Conservation (phyloP, 2,888 invertebrate genomes). For the Hesperia comma region DNA sequence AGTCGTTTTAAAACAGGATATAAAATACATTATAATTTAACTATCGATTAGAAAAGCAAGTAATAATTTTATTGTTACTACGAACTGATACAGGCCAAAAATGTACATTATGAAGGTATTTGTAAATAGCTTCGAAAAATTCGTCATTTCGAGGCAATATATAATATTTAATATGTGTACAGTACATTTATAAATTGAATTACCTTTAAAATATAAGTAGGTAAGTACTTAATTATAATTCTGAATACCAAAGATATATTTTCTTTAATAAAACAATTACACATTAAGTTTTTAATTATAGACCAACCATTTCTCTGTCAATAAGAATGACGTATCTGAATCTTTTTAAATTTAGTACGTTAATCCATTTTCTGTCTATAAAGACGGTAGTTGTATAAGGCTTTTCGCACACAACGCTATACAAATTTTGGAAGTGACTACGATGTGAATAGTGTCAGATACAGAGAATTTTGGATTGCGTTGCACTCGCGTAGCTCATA, state of each 20-base stretch:
- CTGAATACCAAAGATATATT: conserved; percentile 3
- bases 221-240: background rate
- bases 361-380: too few relatives aligned
- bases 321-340: background rate
- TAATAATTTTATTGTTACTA: conserved; percentile 19
- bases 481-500: too few relatives aligned
- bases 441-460: too few relatives aligned
- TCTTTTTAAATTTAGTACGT: background rate
- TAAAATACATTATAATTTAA: background rate
- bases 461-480: too few relatives aligned
- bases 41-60: background rate
- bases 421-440: too few relatives aligned
- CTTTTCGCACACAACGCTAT: too few relatives aligned
- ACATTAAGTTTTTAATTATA: background rate
- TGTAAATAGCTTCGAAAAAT: conserved; percentile 2
- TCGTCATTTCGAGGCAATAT: background rate
- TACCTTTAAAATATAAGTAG: background rate
- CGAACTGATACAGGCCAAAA: conserved; percentile 56
- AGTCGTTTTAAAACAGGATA: background rate
- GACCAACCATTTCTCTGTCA: background rate
- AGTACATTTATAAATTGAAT: conserved; percentile 18
- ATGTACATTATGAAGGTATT: conserved; percentile 30
- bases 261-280: background rate
- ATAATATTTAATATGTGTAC: conserved; percentile 24
- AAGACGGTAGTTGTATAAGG: background rate